These are phyloP conservation scores for Mesorhabditis belari DNA, from an alignment of 2,888 invertebrate species.

Conservation along the genomic window DNA sequence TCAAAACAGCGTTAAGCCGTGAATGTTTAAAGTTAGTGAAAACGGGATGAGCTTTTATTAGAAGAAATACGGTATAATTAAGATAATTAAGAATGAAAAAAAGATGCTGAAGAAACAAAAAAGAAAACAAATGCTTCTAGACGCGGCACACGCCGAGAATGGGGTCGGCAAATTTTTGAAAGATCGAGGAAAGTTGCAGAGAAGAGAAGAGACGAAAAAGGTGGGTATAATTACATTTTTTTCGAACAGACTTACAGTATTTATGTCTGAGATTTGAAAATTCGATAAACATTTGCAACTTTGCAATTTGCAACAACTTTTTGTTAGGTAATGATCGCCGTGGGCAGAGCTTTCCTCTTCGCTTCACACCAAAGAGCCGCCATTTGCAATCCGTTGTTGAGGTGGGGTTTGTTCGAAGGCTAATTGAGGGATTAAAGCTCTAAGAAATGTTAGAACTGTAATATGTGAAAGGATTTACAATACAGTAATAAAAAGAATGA, in stretches of 20 bases:
- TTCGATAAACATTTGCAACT: not conserved
- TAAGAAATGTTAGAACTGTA: too few species aligned
- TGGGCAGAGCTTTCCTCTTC: constrained; percentile 24
- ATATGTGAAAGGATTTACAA: too few species aligned
- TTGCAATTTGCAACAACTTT: not conserved
- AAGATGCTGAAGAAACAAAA: not conserved
- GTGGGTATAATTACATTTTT: not conserved
- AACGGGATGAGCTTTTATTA: too few species aligned
- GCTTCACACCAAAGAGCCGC: constrained; percentile 26
- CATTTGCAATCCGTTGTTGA: constrained; percentile 11
- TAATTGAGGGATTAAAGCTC: too few species aligned
- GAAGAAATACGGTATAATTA: not conserved
- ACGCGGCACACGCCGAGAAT: constrained; percentile 90
- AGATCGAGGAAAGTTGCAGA: constrained; percentile 79
- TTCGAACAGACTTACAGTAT: not conserved
- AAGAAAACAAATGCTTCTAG: constrained; percentile 57
- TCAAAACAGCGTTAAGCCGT: too few species aligned
- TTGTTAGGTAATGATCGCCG: constrained; percentile 13
- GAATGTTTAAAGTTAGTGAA: too few species aligned
- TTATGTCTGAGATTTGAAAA: too few species aligned
- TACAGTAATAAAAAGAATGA: too few species aligned
- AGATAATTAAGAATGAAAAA: not conserved
- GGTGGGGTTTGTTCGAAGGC: too few species aligned
- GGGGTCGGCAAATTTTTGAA: constrained; percentile 86
- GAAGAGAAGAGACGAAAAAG: constrained; percentile 63